Evolutionary conservation across 2,888 invertebrate genomes (phyloP).

Genomic region (Lepas anatifera): DNA sequence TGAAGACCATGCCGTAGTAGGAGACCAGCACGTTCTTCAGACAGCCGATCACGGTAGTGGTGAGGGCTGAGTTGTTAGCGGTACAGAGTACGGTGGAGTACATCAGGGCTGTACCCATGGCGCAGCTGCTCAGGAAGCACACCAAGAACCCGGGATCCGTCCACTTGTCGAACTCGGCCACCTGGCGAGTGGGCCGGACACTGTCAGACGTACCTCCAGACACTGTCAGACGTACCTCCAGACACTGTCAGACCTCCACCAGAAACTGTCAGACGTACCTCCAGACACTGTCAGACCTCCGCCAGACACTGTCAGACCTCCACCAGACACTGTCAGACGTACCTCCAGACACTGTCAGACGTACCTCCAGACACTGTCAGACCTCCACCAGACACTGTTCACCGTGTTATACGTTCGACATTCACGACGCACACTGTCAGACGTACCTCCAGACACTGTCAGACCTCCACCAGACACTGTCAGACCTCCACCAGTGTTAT

Average conservation of each 20-base stretch:
- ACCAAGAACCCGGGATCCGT: conserved; percentile 55
- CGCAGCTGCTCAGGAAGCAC: conserved; percentile 77
- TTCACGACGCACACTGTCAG: no score
- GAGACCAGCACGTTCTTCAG: conserved; percentile 96
- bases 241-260: background rate
- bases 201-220: background rate
- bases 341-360: no score
- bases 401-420: no score
- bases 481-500: no score
- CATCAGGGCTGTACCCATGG: conserved; percentile 92
- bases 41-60: conserved; percentile 96
- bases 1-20: conserved; percentile 94
- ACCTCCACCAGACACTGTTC: background rate
- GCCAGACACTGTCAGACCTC: no score
- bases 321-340: no score
- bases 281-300: no score
- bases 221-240: background rate
- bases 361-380: no score
- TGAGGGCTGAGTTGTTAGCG: conserved; percentile 91
- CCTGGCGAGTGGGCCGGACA: conserved; percentile 29
- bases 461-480: no score
- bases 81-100: conserved; percentile 95
- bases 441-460: no score
- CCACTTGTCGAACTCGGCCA: conserved; percentile 59
- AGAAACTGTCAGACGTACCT: no score